phyloP scores from a whole-genome alignment of 1,140 invertebrate species.

The Bicyclus anynana region DNA sequence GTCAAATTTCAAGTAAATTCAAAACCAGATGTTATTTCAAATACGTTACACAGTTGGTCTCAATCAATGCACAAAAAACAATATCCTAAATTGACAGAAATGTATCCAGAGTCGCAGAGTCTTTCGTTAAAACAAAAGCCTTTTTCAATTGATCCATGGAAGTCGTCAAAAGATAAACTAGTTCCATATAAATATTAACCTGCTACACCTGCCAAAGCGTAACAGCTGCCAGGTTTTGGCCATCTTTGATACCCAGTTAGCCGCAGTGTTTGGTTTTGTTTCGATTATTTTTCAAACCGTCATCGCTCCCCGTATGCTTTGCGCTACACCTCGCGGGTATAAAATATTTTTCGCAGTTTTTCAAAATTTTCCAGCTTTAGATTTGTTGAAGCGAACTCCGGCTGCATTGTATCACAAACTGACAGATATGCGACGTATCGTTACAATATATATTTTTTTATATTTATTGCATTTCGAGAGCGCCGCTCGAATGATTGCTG shows the following conservation, averaged over 20 bases:
- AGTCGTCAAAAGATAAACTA: too few species aligned
- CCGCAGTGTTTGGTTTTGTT: conserved; percentile 6
- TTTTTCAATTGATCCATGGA: too few species aligned
- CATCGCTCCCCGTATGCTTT: conserved; percentile 18
- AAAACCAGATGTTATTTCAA: too few species aligned
- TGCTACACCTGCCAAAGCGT: background rate
- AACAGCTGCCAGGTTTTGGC: conserved; percentile 17
- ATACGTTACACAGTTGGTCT: too few species aligned
- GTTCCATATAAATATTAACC: too few species aligned
- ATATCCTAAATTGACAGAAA: too few species aligned
- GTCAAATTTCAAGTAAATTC: too few species aligned
- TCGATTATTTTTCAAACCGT: background rate
- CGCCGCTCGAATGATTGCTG: background rate
- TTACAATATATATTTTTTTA: background rate
- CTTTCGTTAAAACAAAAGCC: too few species aligned
- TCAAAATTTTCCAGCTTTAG: conserved; percentile 9
- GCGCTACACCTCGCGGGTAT: background rate
- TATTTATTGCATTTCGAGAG: background rate
- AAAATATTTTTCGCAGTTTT: conserved; percentile 4
- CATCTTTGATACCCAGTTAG: conserved; percentile 7
- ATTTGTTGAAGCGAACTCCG: conserved; percentile 10
- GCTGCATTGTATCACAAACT: conserved; percentile 11
- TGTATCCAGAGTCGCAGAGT: too few species aligned
- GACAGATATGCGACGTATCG: background rate
- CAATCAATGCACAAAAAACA: too few species aligned